Evolutionary conservation across 2,113 vertebrate genomes (phyloP).

Genomic region (Alaudala cheleensis): DNA sequence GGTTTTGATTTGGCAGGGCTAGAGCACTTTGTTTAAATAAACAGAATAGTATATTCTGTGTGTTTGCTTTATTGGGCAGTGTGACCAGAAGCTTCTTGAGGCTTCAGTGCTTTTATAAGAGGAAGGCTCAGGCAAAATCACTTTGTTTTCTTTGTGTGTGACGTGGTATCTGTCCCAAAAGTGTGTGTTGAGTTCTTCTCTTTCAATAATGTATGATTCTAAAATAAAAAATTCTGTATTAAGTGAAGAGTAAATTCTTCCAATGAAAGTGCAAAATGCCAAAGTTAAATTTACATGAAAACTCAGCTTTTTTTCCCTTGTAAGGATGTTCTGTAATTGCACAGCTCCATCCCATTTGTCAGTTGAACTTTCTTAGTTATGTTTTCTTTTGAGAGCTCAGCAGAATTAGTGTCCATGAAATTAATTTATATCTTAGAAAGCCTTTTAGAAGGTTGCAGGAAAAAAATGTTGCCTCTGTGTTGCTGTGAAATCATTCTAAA

Average conservation of each 20-base stretch:
- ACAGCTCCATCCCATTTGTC: background rate
- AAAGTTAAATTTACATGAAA: background rate
- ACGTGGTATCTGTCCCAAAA: background rate
- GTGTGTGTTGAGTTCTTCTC: background rate
- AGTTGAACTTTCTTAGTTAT: background rate
- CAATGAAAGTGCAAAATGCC: background rate
- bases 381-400: slow-evolving; percentile 23
- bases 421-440: slow-evolving; percentile 22
- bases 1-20: background rate
- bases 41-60: background rate
- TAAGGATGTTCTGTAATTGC: background rate
- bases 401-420: slow-evolving; percentile 31
- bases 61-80: background rate
- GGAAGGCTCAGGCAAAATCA: background rate
- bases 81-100: background rate
- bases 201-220: background rate
- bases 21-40: background rate
- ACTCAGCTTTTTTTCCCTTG: background rate
- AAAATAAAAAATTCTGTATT: background rate
- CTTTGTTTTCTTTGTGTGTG: background rate
- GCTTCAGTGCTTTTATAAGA: background rate
- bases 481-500: slow-evolving; percentile 44
- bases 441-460: slow-evolving; percentile 9
- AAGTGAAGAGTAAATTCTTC: background rate
- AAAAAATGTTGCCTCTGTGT: background rate